Conservation (phyloP, 2,797 vertebrate genomes). For the Acanthurus tractus region DNA sequence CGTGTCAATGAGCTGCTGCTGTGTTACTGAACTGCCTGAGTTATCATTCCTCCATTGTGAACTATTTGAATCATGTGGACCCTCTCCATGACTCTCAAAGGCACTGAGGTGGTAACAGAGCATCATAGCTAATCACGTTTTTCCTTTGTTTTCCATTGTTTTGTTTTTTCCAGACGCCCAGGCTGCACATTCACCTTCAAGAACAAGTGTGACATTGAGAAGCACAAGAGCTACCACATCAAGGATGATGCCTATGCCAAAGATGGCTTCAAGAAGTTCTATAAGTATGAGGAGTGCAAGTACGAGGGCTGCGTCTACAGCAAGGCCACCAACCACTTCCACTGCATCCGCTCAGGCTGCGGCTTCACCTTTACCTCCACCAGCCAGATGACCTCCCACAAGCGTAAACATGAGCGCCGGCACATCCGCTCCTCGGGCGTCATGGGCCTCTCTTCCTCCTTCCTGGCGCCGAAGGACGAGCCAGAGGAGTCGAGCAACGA, state of each 20-base stretch:
- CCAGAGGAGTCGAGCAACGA: slow-evolving; percentile 98
- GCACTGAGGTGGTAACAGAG: background rate
- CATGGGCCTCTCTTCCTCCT: slow-evolving; percentile 91
- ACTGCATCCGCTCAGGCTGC: slow-evolving; percentile 97
- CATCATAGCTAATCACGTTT: slow-evolving; percentile 33
- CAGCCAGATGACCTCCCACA: slow-evolving; percentile 99
- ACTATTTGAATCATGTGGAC: slow-evolving; percentile 50
- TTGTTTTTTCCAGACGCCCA: slow-evolving; percentile 87
- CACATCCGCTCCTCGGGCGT: slow-evolving; percentile 94
- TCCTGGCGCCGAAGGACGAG: slow-evolving; percentile 93
- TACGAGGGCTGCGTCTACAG: slow-evolving; percentile 99
- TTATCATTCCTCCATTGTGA: slow-evolving; percentile 55
- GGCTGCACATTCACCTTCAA: slow-evolving; percentile 99
- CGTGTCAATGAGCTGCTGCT: slow-evolving; percentile 43
- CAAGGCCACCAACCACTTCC: slow-evolving; percentile 99
- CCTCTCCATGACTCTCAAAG: slow-evolving; percentile 15
- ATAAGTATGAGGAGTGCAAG: slow-evolving; percentile 99
- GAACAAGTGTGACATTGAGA: slow-evolving; percentile 99
- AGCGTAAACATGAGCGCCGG: slow-evolving; percentile 97
- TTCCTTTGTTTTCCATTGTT: background rate
- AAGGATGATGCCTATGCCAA: slow-evolving; percentile 99
- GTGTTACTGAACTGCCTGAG: slow-evolving; percentile 37
- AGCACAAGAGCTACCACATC: slow-evolving; percentile 99
- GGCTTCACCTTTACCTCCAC: slow-evolving; percentile 99
- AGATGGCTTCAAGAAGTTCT: slow-evolving; percentile 99